phyloP scores from a whole-genome alignment of 2,888 invertebrate genomes.

The Troilus luridus region DNA sequence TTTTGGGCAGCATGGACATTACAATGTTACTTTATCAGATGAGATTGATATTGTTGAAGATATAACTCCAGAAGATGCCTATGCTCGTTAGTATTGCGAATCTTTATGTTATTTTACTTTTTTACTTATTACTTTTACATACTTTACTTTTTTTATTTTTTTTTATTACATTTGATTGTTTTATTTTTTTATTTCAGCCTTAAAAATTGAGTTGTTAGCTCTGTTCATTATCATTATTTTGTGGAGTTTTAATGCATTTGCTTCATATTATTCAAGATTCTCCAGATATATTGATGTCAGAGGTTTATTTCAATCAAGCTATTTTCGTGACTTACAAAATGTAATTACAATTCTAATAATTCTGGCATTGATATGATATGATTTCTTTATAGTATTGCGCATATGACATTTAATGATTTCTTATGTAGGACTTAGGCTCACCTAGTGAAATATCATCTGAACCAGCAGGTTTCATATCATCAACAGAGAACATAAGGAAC shows the following conservation, averaged over 20 bases:
- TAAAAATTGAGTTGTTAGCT: conserved; percentile 48
- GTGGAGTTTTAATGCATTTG: conserved; percentile 47
- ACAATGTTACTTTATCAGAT: conserved; percentile 68
- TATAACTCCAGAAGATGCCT: conserved; percentile 67
- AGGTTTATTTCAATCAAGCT: conserved; percentile 47
- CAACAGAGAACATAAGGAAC: conserved; percentile 66
- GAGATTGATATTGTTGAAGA: conserved; percentile 67
- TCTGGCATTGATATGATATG: background rate
- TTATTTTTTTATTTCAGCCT: conserved; percentile 47
- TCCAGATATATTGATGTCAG: conserved; percentile 16
- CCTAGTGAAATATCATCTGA: conserved; percentile 67
- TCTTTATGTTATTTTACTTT: background rate
- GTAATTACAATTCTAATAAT: conserved; percentile 50
- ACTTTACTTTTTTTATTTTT: no score
- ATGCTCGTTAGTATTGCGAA: conserved; percentile 68
- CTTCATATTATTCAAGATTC: conserved; percentile 36
- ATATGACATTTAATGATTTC: background rate
- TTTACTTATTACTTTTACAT: no score
- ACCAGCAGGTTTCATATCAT: conserved; percentile 66
- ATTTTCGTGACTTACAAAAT: conserved; percentile 31
- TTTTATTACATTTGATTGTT: background rate
- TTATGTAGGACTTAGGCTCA: conserved; percentile 67
- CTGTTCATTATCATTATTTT: conserved; percentile 31
- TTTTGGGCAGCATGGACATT: conserved; percentile 69
- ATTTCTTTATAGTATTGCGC: conserved; percentile 18